A percentile compares a stretch with the other conserved stretches of the same genome.
Evolutionary conservation across 2,113 vertebrate species (phyloP).

Genomic region (Prunella fulvescens): DNA sequence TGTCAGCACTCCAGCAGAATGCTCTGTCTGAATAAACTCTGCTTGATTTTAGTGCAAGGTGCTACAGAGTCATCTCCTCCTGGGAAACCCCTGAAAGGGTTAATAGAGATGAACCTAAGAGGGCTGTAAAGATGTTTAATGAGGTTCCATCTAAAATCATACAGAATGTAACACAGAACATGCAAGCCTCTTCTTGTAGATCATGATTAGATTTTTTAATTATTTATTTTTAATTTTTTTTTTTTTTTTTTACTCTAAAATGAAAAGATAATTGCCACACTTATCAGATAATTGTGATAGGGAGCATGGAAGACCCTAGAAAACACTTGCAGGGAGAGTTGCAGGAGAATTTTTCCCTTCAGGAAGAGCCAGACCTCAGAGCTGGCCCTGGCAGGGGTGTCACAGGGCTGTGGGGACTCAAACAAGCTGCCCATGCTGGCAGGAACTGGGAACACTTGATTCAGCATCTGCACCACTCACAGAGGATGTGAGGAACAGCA

Average conservation of each 20-base stretch:
- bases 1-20: rapidly evolving
- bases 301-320: not conserved
- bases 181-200: not conserved
- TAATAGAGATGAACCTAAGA: not conserved
- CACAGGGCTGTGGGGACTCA: not conserved
- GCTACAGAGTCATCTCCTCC: not conserved
- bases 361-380: not conserved
- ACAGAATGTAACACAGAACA: not conserved
- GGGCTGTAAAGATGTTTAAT: not conserved
- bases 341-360: not conserved
- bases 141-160: not conserved
- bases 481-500: not conserved
- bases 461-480: not conserved
- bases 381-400: not conserved
- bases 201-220: not conserved
- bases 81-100: not conserved
- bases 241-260: not conserved
- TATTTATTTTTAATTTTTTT: not conserved
- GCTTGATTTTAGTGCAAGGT: not conserved
- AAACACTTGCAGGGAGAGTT: not conserved
- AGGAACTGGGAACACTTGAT: not conserved
- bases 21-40: not conserved
- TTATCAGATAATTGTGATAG: not conserved
- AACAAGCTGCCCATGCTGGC: not conserved
- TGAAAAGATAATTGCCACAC: not conserved